A percentile compares a stretch with the other conserved stretches of the same genome.
phyloP scores from a whole-genome alignment of 2,797 vertebrate genomes.

The Hipposideros larvatus region DNA sequence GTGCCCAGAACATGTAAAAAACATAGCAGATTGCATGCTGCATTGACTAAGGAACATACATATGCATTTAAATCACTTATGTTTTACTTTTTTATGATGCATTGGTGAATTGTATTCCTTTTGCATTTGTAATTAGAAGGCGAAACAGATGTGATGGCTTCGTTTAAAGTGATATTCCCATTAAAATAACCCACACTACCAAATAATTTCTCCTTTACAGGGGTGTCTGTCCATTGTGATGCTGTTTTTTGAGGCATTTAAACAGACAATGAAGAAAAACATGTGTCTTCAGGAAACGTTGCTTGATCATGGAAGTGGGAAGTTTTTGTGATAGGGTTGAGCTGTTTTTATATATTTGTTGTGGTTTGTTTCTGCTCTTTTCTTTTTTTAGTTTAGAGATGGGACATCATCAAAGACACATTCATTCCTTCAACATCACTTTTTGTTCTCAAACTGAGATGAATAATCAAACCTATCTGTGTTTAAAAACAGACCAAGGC shows the following conservation, averaged over 20 bases:
- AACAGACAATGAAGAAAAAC: slow-evolving; percentile 53
- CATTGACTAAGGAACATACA: slow-evolving; percentile 80
- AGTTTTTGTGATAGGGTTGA: slow-evolving; percentile 17
- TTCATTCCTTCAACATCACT: not conserved
- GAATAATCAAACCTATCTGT: not conserved
- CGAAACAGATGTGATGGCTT: slow-evolving; percentile 83
- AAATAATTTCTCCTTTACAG: slow-evolving; percentile 76
- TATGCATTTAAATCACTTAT: slow-evolving; percentile 85
- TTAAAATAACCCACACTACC: slow-evolving; percentile 79
- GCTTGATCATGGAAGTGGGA: slow-evolving; percentile 51
- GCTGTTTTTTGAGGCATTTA: slow-evolving; percentile 65
- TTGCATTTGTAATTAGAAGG: slow-evolving; percentile 84
- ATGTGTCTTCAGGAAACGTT: slow-evolving; percentile 62
- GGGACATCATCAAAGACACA: not conserved
- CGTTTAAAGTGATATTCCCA: slow-evolving; percentile 78
- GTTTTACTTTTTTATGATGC: slow-evolving; percentile 80
- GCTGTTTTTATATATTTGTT: not conserved
- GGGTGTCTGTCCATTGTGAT: slow-evolving; percentile 51
- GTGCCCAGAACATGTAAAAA: slow-evolving; percentile 81
- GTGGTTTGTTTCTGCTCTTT: not conserved
- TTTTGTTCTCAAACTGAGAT: slow-evolving; percentile 44
- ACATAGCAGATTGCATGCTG: slow-evolving; percentile 83
- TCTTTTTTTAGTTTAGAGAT: not conserved
- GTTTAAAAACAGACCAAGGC: slow-evolving; percentile 3
- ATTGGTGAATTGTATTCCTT: slow-evolving; percentile 80